These are phyloP conservation scores for Labia minor DNA, from an alignment of 2,888 invertebrate genomes.

Conservation along the genomic window DNA sequence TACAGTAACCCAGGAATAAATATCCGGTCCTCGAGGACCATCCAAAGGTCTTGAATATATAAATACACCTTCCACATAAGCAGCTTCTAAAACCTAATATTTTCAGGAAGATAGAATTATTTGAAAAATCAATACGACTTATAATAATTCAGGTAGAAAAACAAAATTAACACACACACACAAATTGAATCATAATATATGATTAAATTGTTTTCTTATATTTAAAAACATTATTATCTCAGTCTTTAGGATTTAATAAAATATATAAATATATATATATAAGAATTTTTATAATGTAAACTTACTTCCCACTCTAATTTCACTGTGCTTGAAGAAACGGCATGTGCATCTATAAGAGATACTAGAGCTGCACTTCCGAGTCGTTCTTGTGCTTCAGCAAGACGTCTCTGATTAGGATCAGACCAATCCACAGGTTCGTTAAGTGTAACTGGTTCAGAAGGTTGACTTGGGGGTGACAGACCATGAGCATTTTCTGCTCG, in stretches of 20 bases:
- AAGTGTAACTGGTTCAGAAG: constrained; percentile 25
- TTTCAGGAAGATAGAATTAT: neutral
- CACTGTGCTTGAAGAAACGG: constrained; percentile 73
- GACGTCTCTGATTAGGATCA: neutral
- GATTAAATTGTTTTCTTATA: too few relatives aligned
- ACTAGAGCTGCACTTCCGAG: constrained; percentile 37
- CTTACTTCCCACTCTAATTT: constrained; percentile 78
- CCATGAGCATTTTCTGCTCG: constrained; percentile 83
- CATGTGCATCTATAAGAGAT: constrained; percentile 68
- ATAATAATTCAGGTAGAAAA: too few relatives aligned
- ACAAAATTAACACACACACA: too few relatives aligned
- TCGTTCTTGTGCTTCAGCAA: constrained; percentile 1
- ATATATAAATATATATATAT: too few relatives aligned
- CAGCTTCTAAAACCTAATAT: constrained; percentile 54
- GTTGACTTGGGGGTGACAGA: constrained; percentile 25
- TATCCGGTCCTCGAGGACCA: constrained; percentile 41
- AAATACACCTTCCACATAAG: constrained; percentile 72
- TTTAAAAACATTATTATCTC: too few relatives aligned
- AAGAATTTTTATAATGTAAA: too few relatives aligned
- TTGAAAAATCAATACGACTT: neutral
- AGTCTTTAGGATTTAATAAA: too few relatives aligned
- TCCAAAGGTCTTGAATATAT: constrained; percentile 65
- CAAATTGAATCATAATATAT: too few relatives aligned
- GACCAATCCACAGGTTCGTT: neutral
- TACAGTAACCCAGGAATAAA: constrained; percentile 69